These are phyloP conservation scores for Meghimatium bilineatum DNA, from an alignment of 2,888 invertebrate genomes.

Conservation along the genomic window DNA sequence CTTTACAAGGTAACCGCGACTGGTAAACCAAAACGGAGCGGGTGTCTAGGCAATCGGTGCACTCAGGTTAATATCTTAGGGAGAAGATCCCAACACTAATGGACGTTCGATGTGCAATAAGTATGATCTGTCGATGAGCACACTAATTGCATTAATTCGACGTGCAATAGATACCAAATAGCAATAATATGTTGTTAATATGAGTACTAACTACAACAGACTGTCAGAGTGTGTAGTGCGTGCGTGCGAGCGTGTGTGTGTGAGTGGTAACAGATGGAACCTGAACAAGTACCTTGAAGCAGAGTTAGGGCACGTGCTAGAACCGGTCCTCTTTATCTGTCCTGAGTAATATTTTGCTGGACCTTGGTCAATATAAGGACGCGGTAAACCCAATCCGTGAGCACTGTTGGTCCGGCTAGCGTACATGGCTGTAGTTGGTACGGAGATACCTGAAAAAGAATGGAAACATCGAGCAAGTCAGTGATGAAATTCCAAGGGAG, in stretches of 20 bases:
- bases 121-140: no score
- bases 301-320: slow-evolving; percentile 50
- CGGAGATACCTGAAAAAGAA: slow-evolving; percentile 55
- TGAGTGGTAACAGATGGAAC: neutral
- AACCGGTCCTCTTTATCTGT: slow-evolving; percentile 70
- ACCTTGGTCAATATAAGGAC: slow-evolving; percentile 66
- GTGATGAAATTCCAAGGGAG: no score
- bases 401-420: slow-evolving; percentile 64
- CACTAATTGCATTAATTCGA: no score
- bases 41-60: no score
- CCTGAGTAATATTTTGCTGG: slow-evolving; percentile 69
- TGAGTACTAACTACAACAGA: no score
- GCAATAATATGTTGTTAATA: no score
- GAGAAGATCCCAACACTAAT: no score
- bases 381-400: slow-evolving; percentile 65
- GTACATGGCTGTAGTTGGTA: slow-evolving; percentile 65
- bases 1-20: no score
- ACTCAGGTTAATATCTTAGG: no score
- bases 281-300: slow-evolving; percentile 29
- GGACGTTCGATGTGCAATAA: no score
- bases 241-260: neutral
- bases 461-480: neutral
- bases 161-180: no score
- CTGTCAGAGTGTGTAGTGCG: neutral
- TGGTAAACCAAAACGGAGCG: no score